Base-by-base conservation (phyloP, 2,888 invertebrate species). In the Cephus pygmeus region DNA sequence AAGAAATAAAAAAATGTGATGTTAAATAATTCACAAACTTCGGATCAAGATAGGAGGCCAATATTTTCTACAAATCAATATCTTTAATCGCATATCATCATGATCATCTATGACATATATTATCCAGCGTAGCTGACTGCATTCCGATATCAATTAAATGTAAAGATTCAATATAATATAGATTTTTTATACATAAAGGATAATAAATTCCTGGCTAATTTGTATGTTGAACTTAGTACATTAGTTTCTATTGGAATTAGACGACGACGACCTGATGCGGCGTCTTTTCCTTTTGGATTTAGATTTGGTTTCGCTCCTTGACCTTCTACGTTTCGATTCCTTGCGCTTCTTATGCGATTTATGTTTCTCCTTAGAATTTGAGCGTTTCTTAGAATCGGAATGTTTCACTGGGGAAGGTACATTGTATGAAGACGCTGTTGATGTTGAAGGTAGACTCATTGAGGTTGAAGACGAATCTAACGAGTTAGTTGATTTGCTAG, bases 271-370 rank as follows among this genome's bases (percentile, higher is more conserved):
- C 78, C 75, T 81, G 40, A 82, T 73, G 75, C 80, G 81, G 73
- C 77, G 76, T 76, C 76, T 77, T 69, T 79, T 79, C 73, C 75
- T 85, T 75, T 83, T 87, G 56, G 84, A 85, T 78, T 83, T 86
- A 23, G 86, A 85, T 69, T 86, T 85, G 40, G 83, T 83, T 82
- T 87, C 86, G 81, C 85, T 87, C 73, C 84, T 85, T 74, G 88
- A 88, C 77, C 86, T 84, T 78, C 81, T 79, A 33, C 84, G 81
- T 36, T 85, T 86, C 12, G 82, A 84, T 71, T 85, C 84, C 79
- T 85, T 86, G 69, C 79, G 85, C 77, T 85, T 88, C 75, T 85
- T 85, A 34, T 83, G 86, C 71, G 83, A 85, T 78, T 82, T 85
- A 69, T 84, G 81, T 73, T 85, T 86, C 33, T 85, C 84, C 80